Conservation (phyloP, 2,797 vertebrate species). For the Melopsittacus undulatus region DNA sequence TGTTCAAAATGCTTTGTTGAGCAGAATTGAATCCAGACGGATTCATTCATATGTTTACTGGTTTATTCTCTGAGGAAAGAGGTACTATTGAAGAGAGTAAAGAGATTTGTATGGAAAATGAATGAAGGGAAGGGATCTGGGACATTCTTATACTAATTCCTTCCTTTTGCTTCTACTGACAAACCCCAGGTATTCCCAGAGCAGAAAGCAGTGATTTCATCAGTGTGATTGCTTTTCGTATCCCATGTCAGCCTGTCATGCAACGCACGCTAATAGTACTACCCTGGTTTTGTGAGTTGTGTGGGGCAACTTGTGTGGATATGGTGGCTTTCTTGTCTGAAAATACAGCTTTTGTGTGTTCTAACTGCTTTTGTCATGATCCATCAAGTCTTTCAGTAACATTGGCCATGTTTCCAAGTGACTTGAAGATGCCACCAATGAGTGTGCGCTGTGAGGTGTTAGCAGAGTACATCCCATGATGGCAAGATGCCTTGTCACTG, state of each 20-base stretch:
- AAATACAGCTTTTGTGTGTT: not conserved
- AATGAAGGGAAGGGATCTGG: not conserved
- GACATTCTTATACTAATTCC: not conserved
- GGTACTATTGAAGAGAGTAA: not conserved
- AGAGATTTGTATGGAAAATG: not conserved
- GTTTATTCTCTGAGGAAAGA: not conserved
- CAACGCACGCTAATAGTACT: rapidly evolving
- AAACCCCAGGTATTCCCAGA: not conserved
- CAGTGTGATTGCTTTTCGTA: not conserved
- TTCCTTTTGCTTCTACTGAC: not conserved
- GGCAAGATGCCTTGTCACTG: not conserved
- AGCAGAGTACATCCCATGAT: not conserved
- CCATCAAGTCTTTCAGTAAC: not conserved
- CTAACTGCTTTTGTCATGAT: not conserved
- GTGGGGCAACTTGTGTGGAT: not conserved
- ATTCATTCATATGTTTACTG: not conserved
- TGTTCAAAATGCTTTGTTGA: not conserved
- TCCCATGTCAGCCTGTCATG: rapidly evolving
- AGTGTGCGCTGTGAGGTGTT: not conserved
- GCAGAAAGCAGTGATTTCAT: not conserved
- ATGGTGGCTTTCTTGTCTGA: not conserved
- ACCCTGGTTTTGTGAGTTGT: not conserved
- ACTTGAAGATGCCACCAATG: not conserved
- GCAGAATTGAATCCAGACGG: not conserved
- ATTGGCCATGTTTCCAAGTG: not conserved